A percentile compares a stretch with the other conserved stretches of the same genome.
Evolutionary conservation across 2,797 vertebrate species (phyloP).

Genomic region (Myripristis jacobus): DNA sequence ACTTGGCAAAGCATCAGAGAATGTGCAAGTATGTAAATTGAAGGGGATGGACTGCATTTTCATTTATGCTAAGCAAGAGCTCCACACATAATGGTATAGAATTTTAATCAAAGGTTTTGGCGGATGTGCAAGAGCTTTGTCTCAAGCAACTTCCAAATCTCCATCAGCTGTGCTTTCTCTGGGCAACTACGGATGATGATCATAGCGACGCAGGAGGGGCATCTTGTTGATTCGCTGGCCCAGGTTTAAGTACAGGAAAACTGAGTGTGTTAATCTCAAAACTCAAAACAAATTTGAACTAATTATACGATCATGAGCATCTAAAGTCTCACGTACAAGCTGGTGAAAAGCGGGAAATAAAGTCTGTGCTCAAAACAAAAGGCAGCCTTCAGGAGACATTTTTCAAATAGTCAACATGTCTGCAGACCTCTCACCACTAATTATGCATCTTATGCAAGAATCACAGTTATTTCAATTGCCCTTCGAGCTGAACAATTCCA

Average conservation of each 20-base stretch:
- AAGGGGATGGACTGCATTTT: neutral
- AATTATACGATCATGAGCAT: neutral
- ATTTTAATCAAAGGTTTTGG: slow-evolving; percentile 6
- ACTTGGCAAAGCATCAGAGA: neutral
- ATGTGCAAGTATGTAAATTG: slow-evolving; percentile 1
- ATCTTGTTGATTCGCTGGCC: neutral
- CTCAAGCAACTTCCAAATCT: neutral
- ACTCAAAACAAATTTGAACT: neutral
- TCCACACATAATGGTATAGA: neutral
- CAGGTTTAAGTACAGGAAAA: neutral
- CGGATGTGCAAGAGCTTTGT: neutral
- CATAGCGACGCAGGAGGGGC: neutral
- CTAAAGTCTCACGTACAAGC: neutral
- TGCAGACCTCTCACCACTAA: slow-evolving; percentile 8
- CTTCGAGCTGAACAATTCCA: slow-evolving; percentile 29
- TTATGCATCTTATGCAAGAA: slow-evolving; percentile 23
- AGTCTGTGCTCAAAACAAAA: slow-evolving; percentile 2
- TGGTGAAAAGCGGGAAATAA: slow-evolving; percentile 2
- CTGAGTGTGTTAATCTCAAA: too few species aligned
- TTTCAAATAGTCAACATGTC: slow-evolving; percentile 5
- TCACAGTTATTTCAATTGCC: slow-evolving; percentile 38
- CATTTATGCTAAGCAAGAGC: neutral
- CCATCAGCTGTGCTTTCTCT: neutral
- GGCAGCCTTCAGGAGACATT: neutral
- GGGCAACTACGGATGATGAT: neutral